Evolutionary conservation across 2,113 vertebrate genomes (phyloP).

Genomic region (Malurus elegans): DNA sequence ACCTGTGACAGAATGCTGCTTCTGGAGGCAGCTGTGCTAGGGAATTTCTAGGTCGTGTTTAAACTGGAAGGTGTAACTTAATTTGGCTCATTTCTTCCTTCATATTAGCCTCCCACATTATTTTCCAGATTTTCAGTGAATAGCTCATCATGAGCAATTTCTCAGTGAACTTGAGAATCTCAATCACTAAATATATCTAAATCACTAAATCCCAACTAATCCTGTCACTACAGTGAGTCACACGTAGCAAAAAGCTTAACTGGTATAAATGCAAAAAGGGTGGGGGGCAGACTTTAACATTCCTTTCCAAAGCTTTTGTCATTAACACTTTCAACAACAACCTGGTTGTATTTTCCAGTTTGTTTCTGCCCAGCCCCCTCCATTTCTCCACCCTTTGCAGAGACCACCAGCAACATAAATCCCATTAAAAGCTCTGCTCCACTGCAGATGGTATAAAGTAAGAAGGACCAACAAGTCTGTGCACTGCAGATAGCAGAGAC

Average conservation of each 20-base stretch:
- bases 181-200: slow-evolving; percentile 1
- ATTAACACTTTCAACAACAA: not conserved
- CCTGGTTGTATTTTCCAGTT: not conserved
- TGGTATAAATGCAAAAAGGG: not conserved
- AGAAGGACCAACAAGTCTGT: not conserved
- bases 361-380: not conserved
- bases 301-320: not conserved
- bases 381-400: too few species aligned
- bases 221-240: not conserved
- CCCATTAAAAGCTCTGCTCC: not conserved
- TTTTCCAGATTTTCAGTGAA: not conserved
- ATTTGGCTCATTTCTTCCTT: not conserved
- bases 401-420: not conserved
- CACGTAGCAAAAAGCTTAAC: not conserved
- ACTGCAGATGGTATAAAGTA: not conserved
- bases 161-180: not conserved
- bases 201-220: slow-evolving; percentile 3
- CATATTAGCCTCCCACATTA: not conserved
- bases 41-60: not conserved
- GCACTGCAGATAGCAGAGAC: not conserved
- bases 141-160: not conserved
- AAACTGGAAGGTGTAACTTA: not conserved
- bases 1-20: not conserved
- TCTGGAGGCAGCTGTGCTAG: not conserved
- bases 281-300: not conserved